Evolutionary conservation across 1,140 invertebrate genomes (phyloP).

Genomic region (Caligus rogercresseyi): DNA sequence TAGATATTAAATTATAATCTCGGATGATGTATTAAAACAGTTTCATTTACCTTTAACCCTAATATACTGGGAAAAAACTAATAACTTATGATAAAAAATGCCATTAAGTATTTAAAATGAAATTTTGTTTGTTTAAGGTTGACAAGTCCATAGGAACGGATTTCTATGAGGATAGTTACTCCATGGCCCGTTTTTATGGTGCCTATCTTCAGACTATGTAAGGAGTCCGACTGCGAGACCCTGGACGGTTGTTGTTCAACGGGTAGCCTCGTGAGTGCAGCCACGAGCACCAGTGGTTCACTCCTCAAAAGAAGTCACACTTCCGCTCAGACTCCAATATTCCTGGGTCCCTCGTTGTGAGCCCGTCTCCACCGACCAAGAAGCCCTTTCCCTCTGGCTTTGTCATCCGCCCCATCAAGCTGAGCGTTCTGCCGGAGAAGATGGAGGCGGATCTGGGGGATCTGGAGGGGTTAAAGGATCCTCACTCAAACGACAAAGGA

Average conservation of each 20-base stretch:
- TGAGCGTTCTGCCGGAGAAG: slow-evolving; percentile 26
- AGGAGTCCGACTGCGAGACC: not conserved
- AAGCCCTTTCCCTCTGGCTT: slow-evolving; percentile 19
- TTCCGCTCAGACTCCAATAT: slow-evolving; percentile 16
- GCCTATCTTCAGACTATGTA: not conserved
- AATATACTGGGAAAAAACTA: too few species aligned
- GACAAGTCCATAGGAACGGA: slow-evolving; percentile 13
- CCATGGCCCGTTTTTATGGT: not conserved
- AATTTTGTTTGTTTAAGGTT: too few species aligned
- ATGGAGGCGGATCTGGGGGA: not conserved
- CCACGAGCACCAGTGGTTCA: not conserved
- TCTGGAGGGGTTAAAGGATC: not conserved
- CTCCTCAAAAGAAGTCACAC: not conserved
- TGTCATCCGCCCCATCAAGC: slow-evolving; percentile 13
- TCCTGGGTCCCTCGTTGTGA: not conserved
- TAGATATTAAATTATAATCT: too few species aligned
- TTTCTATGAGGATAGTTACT: not conserved
- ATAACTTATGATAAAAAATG: too few species aligned
- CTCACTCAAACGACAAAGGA: not conserved
- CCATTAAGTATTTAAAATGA: too few species aligned
- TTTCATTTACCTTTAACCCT: too few species aligned
- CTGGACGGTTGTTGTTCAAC: not conserved
- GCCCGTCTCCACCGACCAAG: not conserved
- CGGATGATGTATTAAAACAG: too few species aligned
- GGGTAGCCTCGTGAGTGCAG: not conserved